Evolutionary conservation across 1,140 invertebrate species (phyloP), one percentile per base, ranked within the genome.

Genomic region (Aphaenogaster ashmeadi): DNA sequence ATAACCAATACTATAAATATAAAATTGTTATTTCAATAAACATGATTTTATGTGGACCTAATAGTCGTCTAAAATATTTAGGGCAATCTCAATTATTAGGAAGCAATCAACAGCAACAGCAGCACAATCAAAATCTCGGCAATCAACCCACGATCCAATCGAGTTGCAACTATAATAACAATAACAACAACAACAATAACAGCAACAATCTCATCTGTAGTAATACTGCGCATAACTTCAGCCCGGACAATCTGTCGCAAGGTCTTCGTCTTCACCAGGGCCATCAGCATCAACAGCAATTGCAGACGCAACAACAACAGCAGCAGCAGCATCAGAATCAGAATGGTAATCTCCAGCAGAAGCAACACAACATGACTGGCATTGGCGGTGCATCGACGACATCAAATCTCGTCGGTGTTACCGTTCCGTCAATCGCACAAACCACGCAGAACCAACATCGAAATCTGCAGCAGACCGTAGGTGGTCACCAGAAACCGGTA

Each of bases 401-500:
- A 1, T 90, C 91, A 5, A 93, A 75, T 50, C 72, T 92, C 4
- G 75, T 75, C 3, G 80, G 80, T 27, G 69, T 84, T 52, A 87
- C 91, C 91, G 94, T 74, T 27, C 78, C 83, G 15, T 91, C 88
- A 18, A 91, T 86, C 80, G 91, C 88, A 62, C 91, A 87, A 87
- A 88, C 84, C 0, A 13, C 80, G n/a, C 93, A 91, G 27, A 94
- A 92, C 60, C 27, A 62, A n/a, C 92, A 93, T 75, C 87, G 94
- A 67, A 95, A 92, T 75, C 85, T 93, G 6, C 93, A 94, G 54
- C 95, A 94, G 0, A 79, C 77, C 27, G 18, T 58, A 38, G 18
- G 52, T 7, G 69, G 54, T n/a, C 96, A 96, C 72, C 96, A 97
- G 93, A 97, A 97, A 93, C 98, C 98, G 74, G 97, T 98, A 77